phyloP scores from a whole-genome alignment of 2,797 vertebrate genomes.

The Chelidonichthys spinosus region DNA sequence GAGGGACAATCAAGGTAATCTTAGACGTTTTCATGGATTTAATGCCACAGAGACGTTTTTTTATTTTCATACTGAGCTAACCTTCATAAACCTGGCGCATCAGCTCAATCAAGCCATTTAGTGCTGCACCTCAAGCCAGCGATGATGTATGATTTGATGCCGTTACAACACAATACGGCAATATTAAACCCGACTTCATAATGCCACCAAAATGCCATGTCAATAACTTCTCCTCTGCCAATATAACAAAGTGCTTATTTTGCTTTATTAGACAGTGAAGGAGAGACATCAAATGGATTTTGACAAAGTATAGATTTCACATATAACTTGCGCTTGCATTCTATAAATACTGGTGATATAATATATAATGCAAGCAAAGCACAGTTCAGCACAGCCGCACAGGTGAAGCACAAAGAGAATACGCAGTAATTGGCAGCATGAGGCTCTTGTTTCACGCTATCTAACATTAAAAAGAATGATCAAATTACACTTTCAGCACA shows the following conservation, averaged over 20 bases:
- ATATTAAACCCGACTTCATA: slow-evolving; percentile 83
- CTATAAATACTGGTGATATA: slow-evolving; percentile 51
- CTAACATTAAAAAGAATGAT: slow-evolving; percentile 38
- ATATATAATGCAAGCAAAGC: slow-evolving; percentile 52
- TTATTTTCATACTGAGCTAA: slow-evolving; percentile 55
- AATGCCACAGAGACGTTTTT: slow-evolving; percentile 6
- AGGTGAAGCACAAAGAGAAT: slow-evolving; percentile 25
- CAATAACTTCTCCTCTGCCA: slow-evolving; percentile 73
- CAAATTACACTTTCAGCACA: slow-evolving; percentile 29
- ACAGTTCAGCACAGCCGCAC: slow-evolving; percentile 14
- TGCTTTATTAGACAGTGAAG: slow-evolving; percentile 78
- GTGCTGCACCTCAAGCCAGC: slow-evolving; percentile 56
- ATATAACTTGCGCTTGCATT: slow-evolving; percentile 58
- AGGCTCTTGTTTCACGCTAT: slow-evolving; percentile 18
- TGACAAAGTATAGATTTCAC: slow-evolving; percentile 73
- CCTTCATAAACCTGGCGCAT: slow-evolving; percentile 70
- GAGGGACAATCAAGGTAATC: slow-evolving; percentile 22
- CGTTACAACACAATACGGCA: slow-evolving; percentile 79
- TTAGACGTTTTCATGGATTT: slow-evolving; percentile 19
- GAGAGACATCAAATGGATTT: slow-evolving; percentile 69
- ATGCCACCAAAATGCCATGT: slow-evolving; percentile 87
- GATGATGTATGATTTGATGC: slow-evolving; percentile 79
- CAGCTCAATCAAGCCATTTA: slow-evolving; percentile 66
- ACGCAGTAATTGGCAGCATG: slow-evolving; percentile 19
- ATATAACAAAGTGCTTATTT: slow-evolving; percentile 80